These are phyloP conservation scores for Coenobita brevimanus DNA, from an alignment of 1,140 invertebrate species.

Conservation along the genomic window DNA sequence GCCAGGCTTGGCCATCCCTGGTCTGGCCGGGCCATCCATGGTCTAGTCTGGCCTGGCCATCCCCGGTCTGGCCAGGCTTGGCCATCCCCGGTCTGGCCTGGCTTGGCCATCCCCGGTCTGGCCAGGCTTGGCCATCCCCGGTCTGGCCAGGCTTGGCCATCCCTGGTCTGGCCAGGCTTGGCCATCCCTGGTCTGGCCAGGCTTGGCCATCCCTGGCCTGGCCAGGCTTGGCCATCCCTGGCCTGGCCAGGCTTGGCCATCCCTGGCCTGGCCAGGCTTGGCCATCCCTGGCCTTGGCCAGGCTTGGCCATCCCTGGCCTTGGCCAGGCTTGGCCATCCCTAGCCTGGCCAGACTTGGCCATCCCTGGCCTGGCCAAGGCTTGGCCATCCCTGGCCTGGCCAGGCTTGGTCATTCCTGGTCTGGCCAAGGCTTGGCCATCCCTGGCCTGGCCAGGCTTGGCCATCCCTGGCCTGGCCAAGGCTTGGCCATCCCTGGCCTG, in stretches of 20 bases:
- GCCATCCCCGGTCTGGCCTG: neutral
- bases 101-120: neutral
- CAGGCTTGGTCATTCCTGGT: neutral
- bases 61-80: neutral
- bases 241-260: neutral
- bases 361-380: neutral
- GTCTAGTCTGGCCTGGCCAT: neutral
- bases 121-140: neutral
- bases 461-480: neutral
- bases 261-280: neutral
- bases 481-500: neutral
- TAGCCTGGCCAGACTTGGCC: neutral
- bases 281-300: neutral
- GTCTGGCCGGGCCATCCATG: neutral
- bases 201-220: neutral
- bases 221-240: neutral
- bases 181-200: neutral
- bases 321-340: neutral
- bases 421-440: too few species aligned
- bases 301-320: neutral
- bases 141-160: neutral
- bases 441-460: neutral
- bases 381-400: neutral
- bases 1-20: neutral
- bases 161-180: neutral